phyloP scores from a whole-genome alignment of 1,140 invertebrate genomes.

The Sitophilus oryzae region DNA sequence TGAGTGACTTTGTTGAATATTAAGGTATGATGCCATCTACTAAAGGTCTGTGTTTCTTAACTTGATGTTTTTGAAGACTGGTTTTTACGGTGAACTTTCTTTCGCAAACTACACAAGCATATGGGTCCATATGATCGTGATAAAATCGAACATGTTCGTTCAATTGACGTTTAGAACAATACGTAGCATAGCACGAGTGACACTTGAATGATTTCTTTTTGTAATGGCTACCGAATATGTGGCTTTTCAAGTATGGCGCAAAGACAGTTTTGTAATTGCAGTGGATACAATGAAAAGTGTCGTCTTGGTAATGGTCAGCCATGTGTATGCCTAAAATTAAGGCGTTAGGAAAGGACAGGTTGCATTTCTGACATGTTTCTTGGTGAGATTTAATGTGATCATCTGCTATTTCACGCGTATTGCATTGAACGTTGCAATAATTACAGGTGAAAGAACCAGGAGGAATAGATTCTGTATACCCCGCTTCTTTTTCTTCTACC shows the following conservation, averaged over 20 bases:
- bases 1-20: no score
- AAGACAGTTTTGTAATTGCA: conserved; percentile 11
- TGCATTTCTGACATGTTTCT: conserved; percentile 14
- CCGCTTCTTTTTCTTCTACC: no score
- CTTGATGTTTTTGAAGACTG: conserved; percentile 17
- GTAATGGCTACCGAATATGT: conserved; percentile 9
- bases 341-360: conserved; percentile 1
- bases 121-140: conserved; percentile 19
- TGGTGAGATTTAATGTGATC: conserved; percentile 8
- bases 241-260: conserved; percentile 7
- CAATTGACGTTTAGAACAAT: conserved; percentile 9
- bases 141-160: conserved; percentile 15
- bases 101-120: conserved; percentile 12
- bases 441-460: conserved; percentile 3
- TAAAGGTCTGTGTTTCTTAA: conserved; percentile 17
- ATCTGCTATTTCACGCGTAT: background rate
- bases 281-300: conserved; percentile 23
- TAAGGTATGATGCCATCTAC: conserved; percentile 20
- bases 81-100: conserved; percentile 15
- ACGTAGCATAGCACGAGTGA: conserved; percentile 7
- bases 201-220: conserved; percentile 13
- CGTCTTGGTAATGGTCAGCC: conserved; percentile 12
- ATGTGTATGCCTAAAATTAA: conserved; percentile 16
- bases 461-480: no score
- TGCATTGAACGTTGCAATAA: conserved; percentile 12